phyloP scores from a whole-genome alignment of 2,888 invertebrate species.

The Pollenia griseotomentosa region DNA sequence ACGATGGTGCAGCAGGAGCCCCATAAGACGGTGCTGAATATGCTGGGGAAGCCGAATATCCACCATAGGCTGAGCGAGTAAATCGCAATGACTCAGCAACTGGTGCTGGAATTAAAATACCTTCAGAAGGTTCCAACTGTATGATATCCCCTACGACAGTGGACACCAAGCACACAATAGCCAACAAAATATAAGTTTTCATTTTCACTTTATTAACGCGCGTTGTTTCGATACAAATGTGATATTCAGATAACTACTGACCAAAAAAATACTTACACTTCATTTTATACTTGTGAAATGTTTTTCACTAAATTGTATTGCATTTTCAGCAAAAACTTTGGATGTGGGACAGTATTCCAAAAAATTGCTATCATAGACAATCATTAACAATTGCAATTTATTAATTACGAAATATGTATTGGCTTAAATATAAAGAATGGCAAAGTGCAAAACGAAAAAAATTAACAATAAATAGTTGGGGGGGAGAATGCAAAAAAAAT shows the following conservation, averaged over 20 bases:
- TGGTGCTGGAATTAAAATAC: conserved; percentile 81
- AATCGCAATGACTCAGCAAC: conserved; percentile 79
- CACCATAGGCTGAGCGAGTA: conserved; percentile 60
- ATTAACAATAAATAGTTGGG: neutral
- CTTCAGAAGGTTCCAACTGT: conserved; percentile 80
- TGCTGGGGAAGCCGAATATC: conserved; percentile 63
- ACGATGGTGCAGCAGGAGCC: conserved; percentile 53
- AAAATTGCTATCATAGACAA: conserved; percentile 48
- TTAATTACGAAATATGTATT: conserved; percentile 29
- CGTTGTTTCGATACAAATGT: neutral
- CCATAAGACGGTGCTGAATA: conserved; percentile 73
- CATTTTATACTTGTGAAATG: conserved; percentile 52
- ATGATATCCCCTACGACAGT: conserved; percentile 76
- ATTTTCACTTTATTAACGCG: conserved; percentile 16
- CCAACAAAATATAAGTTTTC: conserved; percentile 27
- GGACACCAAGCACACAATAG: conserved; percentile 20
- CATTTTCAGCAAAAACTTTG: conserved; percentile 40
- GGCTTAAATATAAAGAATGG: neutral
- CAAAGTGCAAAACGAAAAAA: neutral
- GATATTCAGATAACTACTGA: conserved; percentile 26
- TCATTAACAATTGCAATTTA: neutral
- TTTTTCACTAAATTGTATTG: conserved; percentile 8
- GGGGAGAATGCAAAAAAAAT: neutral
- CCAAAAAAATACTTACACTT: conserved; percentile 30
- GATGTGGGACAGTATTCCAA: conserved; percentile 39